phyloP scores from a whole-genome alignment of 2,113 vertebrate species.

The Ariopsis seemanni region DNA sequence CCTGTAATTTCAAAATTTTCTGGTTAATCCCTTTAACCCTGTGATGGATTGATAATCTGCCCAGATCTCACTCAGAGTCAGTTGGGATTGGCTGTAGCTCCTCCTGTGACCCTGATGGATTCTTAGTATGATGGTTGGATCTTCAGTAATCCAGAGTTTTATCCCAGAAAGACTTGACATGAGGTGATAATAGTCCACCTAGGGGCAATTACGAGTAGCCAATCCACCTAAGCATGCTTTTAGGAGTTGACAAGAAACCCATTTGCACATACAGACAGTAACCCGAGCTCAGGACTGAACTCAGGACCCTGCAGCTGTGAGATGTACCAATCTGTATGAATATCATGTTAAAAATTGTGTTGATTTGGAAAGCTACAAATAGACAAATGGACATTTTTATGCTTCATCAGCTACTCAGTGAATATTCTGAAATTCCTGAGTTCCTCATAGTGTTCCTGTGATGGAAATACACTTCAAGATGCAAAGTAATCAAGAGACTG shows the following conservation, averaged over 20 bases:
- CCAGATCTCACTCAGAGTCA: no score
- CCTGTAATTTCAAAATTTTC: no score
- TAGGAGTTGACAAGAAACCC: not conserved
- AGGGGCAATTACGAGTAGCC: not conserved
- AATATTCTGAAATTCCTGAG: not conserved
- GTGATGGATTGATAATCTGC: no score
- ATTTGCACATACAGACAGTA: not conserved
- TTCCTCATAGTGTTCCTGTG: not conserved
- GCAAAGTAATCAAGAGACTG: not conserved
- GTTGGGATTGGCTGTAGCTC: no score
- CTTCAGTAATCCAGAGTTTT: not conserved
- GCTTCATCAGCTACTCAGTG: no score
- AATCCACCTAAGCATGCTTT: not conserved
- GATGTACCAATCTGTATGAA: not conserved
- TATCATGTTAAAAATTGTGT: not conserved
- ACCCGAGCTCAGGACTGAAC: not conserved
- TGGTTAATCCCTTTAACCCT: no score
- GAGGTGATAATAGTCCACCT: not conserved
- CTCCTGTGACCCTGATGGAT: no score
- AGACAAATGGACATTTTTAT: not conserved
- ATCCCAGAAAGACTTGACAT: not conserved
- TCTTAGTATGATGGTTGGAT: no score
- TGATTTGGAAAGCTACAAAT: not conserved
- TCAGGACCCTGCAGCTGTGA: not conserved
- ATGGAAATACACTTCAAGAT: not conserved